These are phyloP conservation scores for Halesus radiatus DNA, from an alignment of 1,140 invertebrate genomes.

Conservation along the genomic window DNA sequence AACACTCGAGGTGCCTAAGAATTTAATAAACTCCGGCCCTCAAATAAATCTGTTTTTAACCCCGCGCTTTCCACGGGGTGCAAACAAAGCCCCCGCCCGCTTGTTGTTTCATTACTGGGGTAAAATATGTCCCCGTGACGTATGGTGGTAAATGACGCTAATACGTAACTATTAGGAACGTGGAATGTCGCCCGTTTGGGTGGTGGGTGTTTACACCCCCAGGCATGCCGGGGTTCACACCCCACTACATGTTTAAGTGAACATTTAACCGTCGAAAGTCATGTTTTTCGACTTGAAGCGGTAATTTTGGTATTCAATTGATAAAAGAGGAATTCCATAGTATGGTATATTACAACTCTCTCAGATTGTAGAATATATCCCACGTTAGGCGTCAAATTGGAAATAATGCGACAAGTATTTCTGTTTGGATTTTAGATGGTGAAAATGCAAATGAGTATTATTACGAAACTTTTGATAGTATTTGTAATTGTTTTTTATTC, in stretches of 20 bases:
- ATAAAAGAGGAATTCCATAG: too few species aligned
- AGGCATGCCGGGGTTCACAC: neutral
- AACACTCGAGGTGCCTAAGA: constrained; percentile 28
- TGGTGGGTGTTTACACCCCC: neutral
- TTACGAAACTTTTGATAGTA: too few species aligned
- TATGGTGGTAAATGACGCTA: constrained; percentile 48
- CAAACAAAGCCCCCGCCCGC: constrained; percentile 42
- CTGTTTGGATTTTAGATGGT: too few species aligned
- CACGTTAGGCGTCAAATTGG: too few species aligned
- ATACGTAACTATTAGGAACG: constrained; percentile 52
- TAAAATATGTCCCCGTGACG: constrained; percentile 47
- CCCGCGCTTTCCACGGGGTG: constrained; percentile 32
- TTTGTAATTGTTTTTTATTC: too few species aligned
- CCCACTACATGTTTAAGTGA: neutral
- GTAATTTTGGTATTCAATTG: neutral
- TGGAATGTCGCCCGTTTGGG: neutral
- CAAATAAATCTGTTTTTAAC: constrained; percentile 51
- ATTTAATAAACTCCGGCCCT: constrained; percentile 46
- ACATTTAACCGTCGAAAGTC: neutral
- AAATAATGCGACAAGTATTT: too few species aligned
- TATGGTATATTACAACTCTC: too few species aligned
- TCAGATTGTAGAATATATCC: too few species aligned
- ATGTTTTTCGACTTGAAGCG: neutral
- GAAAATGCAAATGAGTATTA: too few species aligned
- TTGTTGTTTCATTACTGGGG: constrained; percentile 50